Evolutionary conservation across 2,797 vertebrate species (phyloP).

Genomic region (Allobates femoralis): DNA sequence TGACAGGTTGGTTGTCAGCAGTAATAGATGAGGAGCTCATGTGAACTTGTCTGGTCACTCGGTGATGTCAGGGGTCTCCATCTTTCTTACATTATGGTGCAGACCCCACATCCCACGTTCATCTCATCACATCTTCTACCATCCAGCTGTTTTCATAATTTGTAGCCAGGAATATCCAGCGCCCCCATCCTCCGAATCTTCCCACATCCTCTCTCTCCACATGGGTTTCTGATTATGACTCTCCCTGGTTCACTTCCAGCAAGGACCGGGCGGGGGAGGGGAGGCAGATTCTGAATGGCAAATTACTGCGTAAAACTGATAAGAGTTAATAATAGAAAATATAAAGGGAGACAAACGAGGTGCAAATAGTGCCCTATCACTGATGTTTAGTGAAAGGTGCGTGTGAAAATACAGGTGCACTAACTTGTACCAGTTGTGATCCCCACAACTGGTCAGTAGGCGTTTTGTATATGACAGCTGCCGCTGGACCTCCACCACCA

Average conservation of each 20-base stretch:
- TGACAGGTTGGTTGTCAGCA: neutral
- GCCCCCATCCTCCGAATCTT: neutral
- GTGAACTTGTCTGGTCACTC: neutral
- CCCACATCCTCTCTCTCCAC: constrained; percentile 47
- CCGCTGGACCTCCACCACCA: too few species aligned
- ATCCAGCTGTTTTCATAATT: constrained; percentile 48
- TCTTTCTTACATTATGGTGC: neutral
- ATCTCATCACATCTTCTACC: neutral
- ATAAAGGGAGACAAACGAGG: too few species aligned
- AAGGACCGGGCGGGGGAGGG: neutral
- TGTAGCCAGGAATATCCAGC: constrained; percentile 30
- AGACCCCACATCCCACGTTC: neutral
- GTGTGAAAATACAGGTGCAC: too few species aligned
- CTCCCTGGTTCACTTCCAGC: constrained; percentile 34
- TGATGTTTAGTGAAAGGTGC: too few species aligned
- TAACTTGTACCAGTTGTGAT: too few species aligned
- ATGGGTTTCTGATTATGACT: constrained; percentile 57
- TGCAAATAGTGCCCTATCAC: too few species aligned
- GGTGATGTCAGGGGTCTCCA: neutral
- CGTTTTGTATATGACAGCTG: too few species aligned
- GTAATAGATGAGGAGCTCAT: neutral
- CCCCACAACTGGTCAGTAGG: too few species aligned
- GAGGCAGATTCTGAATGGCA: neutral
- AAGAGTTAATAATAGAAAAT: neutral
- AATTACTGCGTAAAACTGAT: neutral